Evolutionary conservation across 2,797 vertebrate genomes (phyloP).

Genomic region (Monodelphis domestica): DNA sequence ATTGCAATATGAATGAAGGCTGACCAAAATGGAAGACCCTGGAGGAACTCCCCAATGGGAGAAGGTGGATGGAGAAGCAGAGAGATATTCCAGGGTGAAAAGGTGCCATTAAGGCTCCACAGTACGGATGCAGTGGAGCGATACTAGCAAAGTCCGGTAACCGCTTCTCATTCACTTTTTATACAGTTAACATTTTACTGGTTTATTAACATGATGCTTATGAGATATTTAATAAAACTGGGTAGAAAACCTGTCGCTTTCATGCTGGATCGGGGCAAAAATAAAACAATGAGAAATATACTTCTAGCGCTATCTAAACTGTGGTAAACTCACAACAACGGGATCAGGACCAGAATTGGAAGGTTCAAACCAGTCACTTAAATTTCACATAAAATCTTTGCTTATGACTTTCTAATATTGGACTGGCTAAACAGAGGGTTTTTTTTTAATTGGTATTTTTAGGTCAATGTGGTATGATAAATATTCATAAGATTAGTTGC

Average conservation of each 20-base stretch:
- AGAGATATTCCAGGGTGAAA: background rate
- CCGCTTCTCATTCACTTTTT: background rate
- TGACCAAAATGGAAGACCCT: background rate
- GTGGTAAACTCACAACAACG: background rate
- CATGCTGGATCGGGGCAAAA: constrained; percentile 12
- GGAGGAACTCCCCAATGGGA: background rate
- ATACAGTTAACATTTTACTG: background rate
- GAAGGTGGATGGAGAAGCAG: background rate
- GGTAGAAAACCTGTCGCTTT: background rate
- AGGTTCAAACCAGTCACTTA: background rate
- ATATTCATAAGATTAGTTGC: background rate
- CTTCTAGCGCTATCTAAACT: constrained; percentile 32
- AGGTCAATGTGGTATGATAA: constrained; percentile 18
- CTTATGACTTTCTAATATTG: background rate
- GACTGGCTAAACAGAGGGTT: background rate
- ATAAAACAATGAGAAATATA: background rate
- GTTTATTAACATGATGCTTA: background rate
- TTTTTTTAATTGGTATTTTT: constrained; percentile 16
- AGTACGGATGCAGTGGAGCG: background rate
- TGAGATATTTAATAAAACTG: background rate
- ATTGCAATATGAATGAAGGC: background rate
- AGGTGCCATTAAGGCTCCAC: background rate
- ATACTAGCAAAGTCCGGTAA: background rate
- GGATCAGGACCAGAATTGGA: background rate
- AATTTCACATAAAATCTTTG: background rate